Base-by-base conservation (phyloP, 2,888 invertebrate species). In the Diplazon laetatorius region DNA sequence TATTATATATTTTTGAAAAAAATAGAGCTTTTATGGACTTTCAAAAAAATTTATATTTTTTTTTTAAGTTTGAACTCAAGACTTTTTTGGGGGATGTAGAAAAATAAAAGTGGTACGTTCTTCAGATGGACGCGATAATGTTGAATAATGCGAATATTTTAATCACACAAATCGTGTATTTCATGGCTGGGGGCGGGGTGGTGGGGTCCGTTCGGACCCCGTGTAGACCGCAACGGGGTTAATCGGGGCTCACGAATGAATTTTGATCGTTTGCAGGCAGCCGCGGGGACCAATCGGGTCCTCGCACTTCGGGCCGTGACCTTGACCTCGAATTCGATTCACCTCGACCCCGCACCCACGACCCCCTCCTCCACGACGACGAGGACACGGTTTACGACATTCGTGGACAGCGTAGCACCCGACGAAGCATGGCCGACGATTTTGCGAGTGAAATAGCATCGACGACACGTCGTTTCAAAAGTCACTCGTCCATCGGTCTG, bases 341-440 rank as follows among this genome's bases (percentile, higher is more conserved):
- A 80, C 83, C 86, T 73, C 85, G 88, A 79, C 80, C 84, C 78
- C 87, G 90, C 75, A 78, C 78, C 71, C 82, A 84, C 79, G 87
- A 87, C 76, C 77, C 86, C 62, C 76, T 87, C 68, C 84, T 86
- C 72, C 82, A 86, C 79, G 86, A 87, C 60, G 84, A 92, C 71
- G 94, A 94, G 83, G 93, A 94, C 44, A 89, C 92, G 75, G 90
- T 94, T 59, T 95, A 94, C 90, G 95, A 95, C 91, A 93, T 94
- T 37, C 93, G 94, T 84, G 94, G 90, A 1, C 89, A 89, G 76
- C 87, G 89, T 5, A 88, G 87, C 16, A 86, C 93, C 92, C 65
- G 92, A 91, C 79, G 78, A 9, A 82, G 83, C 35, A 86, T 91
- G 57, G 84, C 91, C 66, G 91, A 92, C 12, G 88, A 91, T 76